A percentile compares a stretch with the other conserved stretches of the same genome.
phyloP scores from a whole-genome alignment of 2,797 vertebrate genomes.

The Scolopax bukidnonensis region DNA sequence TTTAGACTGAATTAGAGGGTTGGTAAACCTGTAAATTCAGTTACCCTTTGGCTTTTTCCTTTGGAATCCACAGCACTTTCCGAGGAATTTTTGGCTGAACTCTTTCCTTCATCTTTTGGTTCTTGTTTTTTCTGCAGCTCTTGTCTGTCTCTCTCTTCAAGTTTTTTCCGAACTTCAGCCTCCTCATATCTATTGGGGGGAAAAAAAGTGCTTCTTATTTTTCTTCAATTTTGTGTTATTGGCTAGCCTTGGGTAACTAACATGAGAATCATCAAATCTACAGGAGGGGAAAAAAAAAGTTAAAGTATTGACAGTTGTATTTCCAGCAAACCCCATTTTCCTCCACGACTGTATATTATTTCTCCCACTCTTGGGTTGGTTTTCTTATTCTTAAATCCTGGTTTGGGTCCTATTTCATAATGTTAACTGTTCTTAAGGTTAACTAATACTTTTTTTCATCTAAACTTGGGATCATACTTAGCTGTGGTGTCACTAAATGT shows the following conservation, averaged over 20 bases:
- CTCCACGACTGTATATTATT: neutral
- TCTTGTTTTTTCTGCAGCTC: slow-evolving; percentile 86
- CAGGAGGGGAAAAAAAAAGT: neutral
- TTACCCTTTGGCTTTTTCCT: slow-evolving; percentile 87
- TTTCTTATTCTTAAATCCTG: neutral
- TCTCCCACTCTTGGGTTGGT: neutral
- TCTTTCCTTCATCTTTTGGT: slow-evolving; percentile 79
- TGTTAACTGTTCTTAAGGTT: neutral
- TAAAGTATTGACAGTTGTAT: neutral
- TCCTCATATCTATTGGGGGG: slow-evolving; percentile 90
- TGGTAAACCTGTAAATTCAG: neutral
- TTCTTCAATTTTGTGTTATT: neutral
- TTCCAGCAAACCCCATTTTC: neutral
- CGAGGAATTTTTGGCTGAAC: slow-evolving; percentile 68
- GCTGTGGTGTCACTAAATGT: neutral
- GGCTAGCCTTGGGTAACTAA: neutral
- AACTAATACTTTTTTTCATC: neutral
- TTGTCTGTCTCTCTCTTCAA: slow-evolving; percentile 93
- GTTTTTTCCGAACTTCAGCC: slow-evolving; percentile 92
- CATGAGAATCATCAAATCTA: neutral
- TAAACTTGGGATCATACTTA: neutral
- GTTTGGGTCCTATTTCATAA: neutral
- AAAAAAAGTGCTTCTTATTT: neutral
- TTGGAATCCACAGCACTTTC: slow-evolving; percentile 78
- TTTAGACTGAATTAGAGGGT: neutral